Base-by-base conservation (phyloP, 2,113 vertebrate species). In the Ovis aries region DNA sequence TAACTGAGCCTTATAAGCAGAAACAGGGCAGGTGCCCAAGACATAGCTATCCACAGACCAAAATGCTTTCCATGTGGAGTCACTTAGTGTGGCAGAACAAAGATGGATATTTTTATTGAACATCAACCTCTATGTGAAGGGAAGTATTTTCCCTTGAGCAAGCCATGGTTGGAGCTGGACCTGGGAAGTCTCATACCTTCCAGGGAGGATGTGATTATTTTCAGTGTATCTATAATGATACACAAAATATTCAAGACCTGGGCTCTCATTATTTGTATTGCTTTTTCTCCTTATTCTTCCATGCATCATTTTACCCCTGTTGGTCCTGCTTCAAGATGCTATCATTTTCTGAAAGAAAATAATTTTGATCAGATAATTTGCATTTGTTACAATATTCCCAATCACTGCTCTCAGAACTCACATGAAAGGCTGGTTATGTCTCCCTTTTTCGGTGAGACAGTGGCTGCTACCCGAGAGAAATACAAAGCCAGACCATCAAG, bases 401-500 rank as follows among this genome's bases (percentile, higher is more conserved):
- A 36, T 88, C 67, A 23, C 12, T 94, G 13, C 67, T 94, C 45
- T 90, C 11, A 95, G 43, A 94, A 87, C 1, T 43, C 48, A 27
- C 74, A 50, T 15, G 19, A 82, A 96, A 91, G 27, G 17, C 50
- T 86, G 52, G 21, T 67, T 80, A 29, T 86, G 29, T 57, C 74
- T 91, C 50, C 14, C 17, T 91, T 91, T 91, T 29, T 40, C 43
- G 6, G 36, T 80, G 23, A 8, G 16, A 80, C 17, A 94, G 50
- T 1, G n/a, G 23, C 67, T 89, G 31, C 52, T 78, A 33, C 92
- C 48, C 10, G 1, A n/a, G 21, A 95, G 74, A 92, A 90, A 93
- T 60, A 59, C 48, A 95, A 59, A 96, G 71, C 88, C 40, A 55
- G 81, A 62, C 81, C n/a, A 45, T 95, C 94, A 91, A 81, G 95